Conservation (phyloP, 1,140 invertebrate genomes). For the Ceratitis capitata region DNA sequence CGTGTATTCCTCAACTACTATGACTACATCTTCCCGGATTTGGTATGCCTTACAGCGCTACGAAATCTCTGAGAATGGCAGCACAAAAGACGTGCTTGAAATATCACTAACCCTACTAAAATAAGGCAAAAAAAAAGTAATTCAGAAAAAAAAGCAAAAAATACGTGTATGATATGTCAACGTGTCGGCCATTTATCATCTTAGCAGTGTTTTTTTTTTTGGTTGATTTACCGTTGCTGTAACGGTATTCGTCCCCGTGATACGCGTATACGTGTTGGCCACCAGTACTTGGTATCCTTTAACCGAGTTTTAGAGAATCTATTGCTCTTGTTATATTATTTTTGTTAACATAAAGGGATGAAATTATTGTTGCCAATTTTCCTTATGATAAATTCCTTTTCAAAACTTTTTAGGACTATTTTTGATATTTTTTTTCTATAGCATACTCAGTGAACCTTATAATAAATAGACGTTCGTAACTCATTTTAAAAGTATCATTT, state of each 20-base stretch:
- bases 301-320: neutral
- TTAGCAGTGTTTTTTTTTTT: neutral
- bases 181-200: slow-evolving; percentile 40
- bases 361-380: too few relatives aligned
- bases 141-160: neutral
- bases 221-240: neutral
- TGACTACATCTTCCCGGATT: neutral
- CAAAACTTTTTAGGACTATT: too few relatives aligned
- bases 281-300: neutral
- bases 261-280: neutral
- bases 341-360: too few relatives aligned
- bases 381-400: too few relatives aligned
- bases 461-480: too few relatives aligned
- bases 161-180: slow-evolving; percentile 19
- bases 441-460: too few relatives aligned
- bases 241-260: neutral
- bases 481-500: too few relatives aligned
- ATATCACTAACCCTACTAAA: neutral
- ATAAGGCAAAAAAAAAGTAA: neutral
- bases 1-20: neutral
- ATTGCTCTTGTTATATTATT: too few relatives aligned
- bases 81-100: slow-evolving; percentile 19
- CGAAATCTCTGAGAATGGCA: slow-evolving; percentile 13
- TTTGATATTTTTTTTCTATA: too few relatives aligned
- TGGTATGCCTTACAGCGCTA: neutral